Evolutionary conservation across 2,888 invertebrate genomes (phyloP), one percentile per base, ranked within the genome.

Genomic region (Lucinisca nassula): DNA sequence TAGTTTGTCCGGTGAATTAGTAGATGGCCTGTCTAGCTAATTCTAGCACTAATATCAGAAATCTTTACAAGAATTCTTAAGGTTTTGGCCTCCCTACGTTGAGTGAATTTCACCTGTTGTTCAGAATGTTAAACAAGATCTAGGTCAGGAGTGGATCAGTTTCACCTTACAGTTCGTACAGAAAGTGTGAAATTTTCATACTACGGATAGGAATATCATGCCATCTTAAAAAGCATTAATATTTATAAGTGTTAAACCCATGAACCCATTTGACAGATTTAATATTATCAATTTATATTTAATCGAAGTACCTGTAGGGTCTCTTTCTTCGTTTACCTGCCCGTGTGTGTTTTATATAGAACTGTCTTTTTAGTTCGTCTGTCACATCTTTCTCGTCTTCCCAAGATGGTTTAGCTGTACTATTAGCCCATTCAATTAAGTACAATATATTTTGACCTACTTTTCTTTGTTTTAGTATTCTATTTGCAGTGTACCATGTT

Each of bases 381-480:
- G 82, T 72, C 21, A 82, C 82, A 77, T 82, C 72, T 0, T 70
- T 49, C n/a, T 82, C 72, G 55, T 37, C 55, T 32, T 72, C 30
- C 72, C 79, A 82, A n/a, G 72, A 37, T 35, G 82, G 77, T 12
- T 70, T 77, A 1, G n/a, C 61, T 10, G 49, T 77, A 0, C 8
- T 14, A 70, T 77, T 38, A 0, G 67, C 17, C 77, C 82, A 82
- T 82, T 82, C 77, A 17, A 82, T 27, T 37, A 82, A 37, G 49
- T 38, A 82, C 24, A 77, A 10, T 51, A 24, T 82, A 8, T 27
- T 70, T 51, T 74, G 61, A 55, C 74, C 58, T 61, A 32, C 58
- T 17, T 58, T 21, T 30, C 81, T 81, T 38, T 75, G 75, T 74
- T 75, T 81, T 21, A 81, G n/a, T 1, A 81, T 75, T 32, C 24